Conservation (phyloP, 1,140 invertebrate species). For the Berghia stephanieae region DNA sequence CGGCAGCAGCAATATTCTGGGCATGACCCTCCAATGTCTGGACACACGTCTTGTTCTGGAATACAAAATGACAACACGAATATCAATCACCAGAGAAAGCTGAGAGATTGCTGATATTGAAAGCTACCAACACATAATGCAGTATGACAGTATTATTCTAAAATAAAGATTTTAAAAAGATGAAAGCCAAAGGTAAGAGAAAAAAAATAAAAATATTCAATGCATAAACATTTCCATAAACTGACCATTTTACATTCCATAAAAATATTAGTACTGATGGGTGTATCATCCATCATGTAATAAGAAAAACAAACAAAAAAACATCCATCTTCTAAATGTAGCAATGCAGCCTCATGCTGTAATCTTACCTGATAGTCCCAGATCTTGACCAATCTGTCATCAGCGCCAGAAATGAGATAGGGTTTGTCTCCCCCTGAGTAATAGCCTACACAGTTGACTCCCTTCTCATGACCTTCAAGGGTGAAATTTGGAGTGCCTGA, state of each 20-base stretch:
- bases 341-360: background rate
- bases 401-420: constrained; percentile 98
- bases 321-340: background rate
- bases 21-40: constrained; percentile 97
- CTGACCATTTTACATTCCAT: too few relatives aligned
- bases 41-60: constrained; percentile 98
- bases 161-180: background rate
- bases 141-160: too few relatives aligned
- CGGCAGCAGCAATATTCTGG: constrained; percentile 90
- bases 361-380: constrained; percentile 88
- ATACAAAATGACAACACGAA: too few relatives aligned
- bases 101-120: too few relatives aligned
- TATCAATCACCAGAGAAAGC: too few relatives aligned
- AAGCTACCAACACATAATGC: too few relatives aligned
- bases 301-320: too few relatives aligned
- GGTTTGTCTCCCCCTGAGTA: constrained; percentile 99
- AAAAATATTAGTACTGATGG: too few relatives aligned
- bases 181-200: too few relatives aligned
- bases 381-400: constrained; percentile 97
- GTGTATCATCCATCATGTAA: too few relatives aligned
- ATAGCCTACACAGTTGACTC: constrained; percentile 99
- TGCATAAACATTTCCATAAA: too few relatives aligned
- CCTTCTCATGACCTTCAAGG: constrained; percentile 97
- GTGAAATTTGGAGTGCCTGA: constrained; percentile 98
- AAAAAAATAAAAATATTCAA: constrained; percentile 4